Evolutionary conservation across 1,140 invertebrate genomes (phyloP), one percentile per base, ranked within the genome.

Genomic region (Drosophila biarmipes): DNA sequence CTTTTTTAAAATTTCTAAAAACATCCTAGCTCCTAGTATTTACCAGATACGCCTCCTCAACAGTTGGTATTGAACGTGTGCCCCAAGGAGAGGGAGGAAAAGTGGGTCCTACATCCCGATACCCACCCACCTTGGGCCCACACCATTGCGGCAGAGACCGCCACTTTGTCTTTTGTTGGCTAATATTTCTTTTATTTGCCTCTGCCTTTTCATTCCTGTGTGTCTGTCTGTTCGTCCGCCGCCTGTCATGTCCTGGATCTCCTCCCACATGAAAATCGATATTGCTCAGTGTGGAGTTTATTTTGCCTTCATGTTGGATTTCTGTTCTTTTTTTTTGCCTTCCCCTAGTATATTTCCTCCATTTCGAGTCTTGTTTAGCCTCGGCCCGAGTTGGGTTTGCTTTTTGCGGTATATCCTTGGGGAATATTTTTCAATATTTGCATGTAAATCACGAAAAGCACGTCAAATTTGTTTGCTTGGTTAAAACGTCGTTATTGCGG

Each of bases 381-480:
- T 64, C 34, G 68, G 68, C 40, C 72, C 46, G 72, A 59, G 57
- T 14, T 49, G 62, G 81, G 73, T 86, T 80, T 86, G 78, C 74
- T 81, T 80, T 80, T 80, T 89, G 84, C 85, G 84, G 76, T 80
- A 84, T 89, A 80, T 89, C 85, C 84, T 89, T 89, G 84, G 84
- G 84, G 84, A 89, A 89, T 89, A 89, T 89, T 89, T 89, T 89
- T 89, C 84, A 89, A 90, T 91, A 91, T 91, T 91, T 91, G 89
- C 89, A 91, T 91, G 89, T 82, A 91, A 91, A 91, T 91, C 89
- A 91, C 89, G 89, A 85, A 91, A 91, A 89, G 89, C 90, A 91
- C 89, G 89, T 91, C 89, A 91, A 91, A 90, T 79, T 81, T 90
- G 78, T 89, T 87, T 87, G 80, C 80, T 84, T 90, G 80, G 86